Base-by-base conservation (phyloP, 2,888 invertebrate species). In the Odontocerum albicorne region DNA sequence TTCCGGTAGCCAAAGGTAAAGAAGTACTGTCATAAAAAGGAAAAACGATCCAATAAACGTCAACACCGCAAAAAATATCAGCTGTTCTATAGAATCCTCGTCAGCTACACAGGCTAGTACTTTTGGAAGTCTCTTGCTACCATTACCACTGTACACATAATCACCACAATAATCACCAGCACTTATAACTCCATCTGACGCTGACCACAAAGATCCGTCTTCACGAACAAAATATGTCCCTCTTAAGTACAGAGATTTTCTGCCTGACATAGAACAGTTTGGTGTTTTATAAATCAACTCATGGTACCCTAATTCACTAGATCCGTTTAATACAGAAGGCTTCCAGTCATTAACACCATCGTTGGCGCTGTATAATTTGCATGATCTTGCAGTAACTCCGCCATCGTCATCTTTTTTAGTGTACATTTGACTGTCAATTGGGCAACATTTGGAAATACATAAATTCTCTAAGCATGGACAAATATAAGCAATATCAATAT, bases 401-500 rank as follows among this genome's bases (percentile, higher is more conserved):
- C 32, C 39, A 13, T 39, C 39, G 1, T 36, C 31, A 13, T 19
- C 32, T 10, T 13, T 38, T 1, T n/a, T 3, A 12, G 27, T 31
- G 43, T 51, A 43, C 2, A 60, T 35, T 10, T 60, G 53, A 19
- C 15, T 27, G 2, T 35, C 47, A 1, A 8, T 6, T 3, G 10
- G 13, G 22, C 59, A 60, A 40, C 60, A 60, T 31, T 60, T 60
- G 2, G 12, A 47, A 7, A 57, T 47, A 43, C 60, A 60, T 7
- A 55, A 12, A 19, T 60, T 43, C 46, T 60, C 60, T 3, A 49
- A 8, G 33, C 60, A 60, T 1, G 55, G 54, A 31, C 60, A 60
- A 19, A 55, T 13, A 27, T 45, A 55, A 10, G 55, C 60, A 8
- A 56, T 20, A 19, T 44, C 16, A n/a, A 31, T 19, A 21, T 15